phyloP scores from a whole-genome alignment of 2,888 invertebrate genomes.

The Vandiemenella viatica region DNA sequence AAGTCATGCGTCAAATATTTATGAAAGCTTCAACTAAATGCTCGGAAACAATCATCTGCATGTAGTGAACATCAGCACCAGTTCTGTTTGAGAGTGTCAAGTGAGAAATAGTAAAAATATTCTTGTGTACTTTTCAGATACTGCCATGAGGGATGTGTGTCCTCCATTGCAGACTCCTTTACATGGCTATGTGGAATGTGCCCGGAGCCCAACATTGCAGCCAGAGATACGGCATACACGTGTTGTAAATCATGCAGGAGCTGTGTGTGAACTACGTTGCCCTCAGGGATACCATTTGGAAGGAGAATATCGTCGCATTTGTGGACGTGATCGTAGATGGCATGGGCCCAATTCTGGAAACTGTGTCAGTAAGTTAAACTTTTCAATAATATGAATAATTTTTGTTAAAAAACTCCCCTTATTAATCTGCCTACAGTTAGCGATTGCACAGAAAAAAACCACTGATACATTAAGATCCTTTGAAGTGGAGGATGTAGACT shows the following conservation, averaged over 20 bases:
- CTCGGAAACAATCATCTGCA: no score
- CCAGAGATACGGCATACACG: slow-evolving; percentile 24
- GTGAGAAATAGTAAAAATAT: no score
- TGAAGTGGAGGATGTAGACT: no score
- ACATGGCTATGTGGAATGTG: slow-evolving; percentile 33
- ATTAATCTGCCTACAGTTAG: no score
- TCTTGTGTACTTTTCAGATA: slow-evolving; percentile 10
- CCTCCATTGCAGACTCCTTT: slow-evolving; percentile 31
- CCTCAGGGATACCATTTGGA: slow-evolving; percentile 30
- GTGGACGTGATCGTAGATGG: slow-evolving; percentile 31
- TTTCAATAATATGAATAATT: no score
- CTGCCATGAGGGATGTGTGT: slow-evolving; percentile 24
- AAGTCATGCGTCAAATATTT: no score
- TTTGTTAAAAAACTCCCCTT: no score
- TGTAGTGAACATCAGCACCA: no score
- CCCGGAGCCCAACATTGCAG: slow-evolving; percentile 21
- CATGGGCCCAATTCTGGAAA: slow-evolving; percentile 30
- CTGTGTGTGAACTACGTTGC: slow-evolving; percentile 34
- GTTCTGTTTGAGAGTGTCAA: no score
- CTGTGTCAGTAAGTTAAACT: slow-evolving; percentile 29
- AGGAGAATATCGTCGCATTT: slow-evolving; percentile 32
- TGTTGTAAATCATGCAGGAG: slow-evolving; percentile 31
- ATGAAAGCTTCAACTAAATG: no score
- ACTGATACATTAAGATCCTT: no score
- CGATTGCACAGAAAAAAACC: no score